phyloP scores from a whole-genome alignment of 2,888 invertebrate species.

The Cephus sareptanus region DNA sequence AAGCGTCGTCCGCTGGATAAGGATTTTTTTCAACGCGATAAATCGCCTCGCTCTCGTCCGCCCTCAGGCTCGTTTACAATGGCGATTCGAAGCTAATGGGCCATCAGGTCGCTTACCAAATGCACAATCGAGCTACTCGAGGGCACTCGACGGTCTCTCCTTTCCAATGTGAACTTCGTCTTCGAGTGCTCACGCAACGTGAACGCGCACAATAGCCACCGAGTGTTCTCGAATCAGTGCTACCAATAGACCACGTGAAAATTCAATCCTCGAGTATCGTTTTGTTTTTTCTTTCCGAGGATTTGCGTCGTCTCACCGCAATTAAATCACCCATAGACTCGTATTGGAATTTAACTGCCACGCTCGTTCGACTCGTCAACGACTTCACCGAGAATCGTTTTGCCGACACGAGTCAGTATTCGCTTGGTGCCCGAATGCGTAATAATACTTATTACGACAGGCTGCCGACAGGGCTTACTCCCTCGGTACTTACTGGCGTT shows the following conservation, averaged over 20 bases:
- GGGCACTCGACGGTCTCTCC: slow-evolving; percentile 16
- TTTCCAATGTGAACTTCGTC: neutral
- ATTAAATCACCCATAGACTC: neutral
- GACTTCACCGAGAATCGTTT: neutral
- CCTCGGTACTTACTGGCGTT: neutral
- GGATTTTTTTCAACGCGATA: neutral
- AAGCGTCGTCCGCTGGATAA: neutral
- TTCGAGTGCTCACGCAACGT: slow-evolving; percentile 5
- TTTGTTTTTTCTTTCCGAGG: neutral
- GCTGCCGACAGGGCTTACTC: neutral
- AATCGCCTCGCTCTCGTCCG: neutral
- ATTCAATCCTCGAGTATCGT: neutral
- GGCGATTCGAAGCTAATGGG: neutral
- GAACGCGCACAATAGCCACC: slow-evolving; percentile 9
- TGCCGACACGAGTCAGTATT: neutral
- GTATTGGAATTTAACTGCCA: neutral
- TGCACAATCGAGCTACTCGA: slow-evolving; percentile 21
- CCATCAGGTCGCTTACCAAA: slow-evolving; percentile 4
- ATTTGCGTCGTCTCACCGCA: too few relatives aligned
- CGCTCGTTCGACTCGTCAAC: neutral
- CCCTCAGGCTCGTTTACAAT: neutral
- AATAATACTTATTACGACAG: neutral
- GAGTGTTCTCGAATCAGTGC: slow-evolving; percentile 30
- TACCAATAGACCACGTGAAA: slow-evolving; percentile 32
- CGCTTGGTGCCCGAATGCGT: neutral